Percentiles rank a stretch among this genome's conserved stretches.
Conservation (phyloP, 2,113 vertebrate species). For the Tyrannus savana region DNA sequence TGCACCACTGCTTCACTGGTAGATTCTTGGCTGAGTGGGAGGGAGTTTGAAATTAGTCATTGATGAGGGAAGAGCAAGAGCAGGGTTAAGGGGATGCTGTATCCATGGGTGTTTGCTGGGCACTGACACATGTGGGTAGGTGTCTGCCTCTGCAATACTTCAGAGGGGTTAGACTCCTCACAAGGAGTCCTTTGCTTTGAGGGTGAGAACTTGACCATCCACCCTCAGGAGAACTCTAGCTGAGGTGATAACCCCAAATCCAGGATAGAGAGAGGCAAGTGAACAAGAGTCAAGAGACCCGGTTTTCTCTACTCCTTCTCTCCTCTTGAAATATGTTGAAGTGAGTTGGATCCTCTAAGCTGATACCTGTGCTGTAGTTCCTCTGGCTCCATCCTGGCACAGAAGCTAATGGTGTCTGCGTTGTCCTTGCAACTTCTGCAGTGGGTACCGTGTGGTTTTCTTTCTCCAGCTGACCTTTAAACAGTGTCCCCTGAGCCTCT, state of each 20-base stretch:
- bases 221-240: not conserved
- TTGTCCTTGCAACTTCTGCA: not conserved
- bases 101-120: not conserved
- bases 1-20: not conserved
- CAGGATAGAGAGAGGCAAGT: not conserved
- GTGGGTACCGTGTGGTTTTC: accelerated
- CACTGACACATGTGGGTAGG: not conserved
- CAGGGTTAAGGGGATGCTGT: not conserved
- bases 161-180: not conserved
- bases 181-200: not conserved
- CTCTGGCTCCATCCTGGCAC: not conserved
- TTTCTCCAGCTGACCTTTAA: not conserved
- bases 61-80: not conserved
- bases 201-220: accelerated
- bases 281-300: accelerated
- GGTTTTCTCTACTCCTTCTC: not conserved
- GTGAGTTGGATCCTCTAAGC: not conserved
- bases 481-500: not conserved
- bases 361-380: not conserved
- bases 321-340: not conserved
- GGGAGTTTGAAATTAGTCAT: not conserved
- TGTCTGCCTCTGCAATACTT: not conserved
- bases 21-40: not conserved
- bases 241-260: not conserved
- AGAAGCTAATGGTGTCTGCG: not conserved